Evolutionary conservation across 2,113 vertebrate species (phyloP).

Genomic region (Tursiops truncatus): DNA sequence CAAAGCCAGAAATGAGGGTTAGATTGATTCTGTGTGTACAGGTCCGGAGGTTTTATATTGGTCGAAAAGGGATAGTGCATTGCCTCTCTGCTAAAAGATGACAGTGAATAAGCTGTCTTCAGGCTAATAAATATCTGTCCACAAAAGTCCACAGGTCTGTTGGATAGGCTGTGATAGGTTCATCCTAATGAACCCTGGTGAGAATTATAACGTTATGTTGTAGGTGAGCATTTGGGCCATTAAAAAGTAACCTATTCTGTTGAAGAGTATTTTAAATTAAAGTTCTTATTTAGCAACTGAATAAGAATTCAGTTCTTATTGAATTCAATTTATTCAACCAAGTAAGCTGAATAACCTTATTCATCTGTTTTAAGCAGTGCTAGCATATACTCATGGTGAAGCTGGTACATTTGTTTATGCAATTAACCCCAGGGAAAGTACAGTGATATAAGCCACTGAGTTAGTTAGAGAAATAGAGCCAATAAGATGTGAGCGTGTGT

Average conservation of each 20-base stretch:
- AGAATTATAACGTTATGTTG: neutral
- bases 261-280: neutral
- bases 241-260: neutral
- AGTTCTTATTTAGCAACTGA: slow-evolving; percentile 10
- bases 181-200: neutral
- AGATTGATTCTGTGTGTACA: neutral
- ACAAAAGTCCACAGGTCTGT: neutral
- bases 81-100: neutral
- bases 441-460: neutral
- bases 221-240: neutral
- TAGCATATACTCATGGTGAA: neutral
- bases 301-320: neutral
- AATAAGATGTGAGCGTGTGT: neutral
- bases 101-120: neutral
- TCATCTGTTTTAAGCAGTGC: neutral
- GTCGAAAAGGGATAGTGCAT: neutral
- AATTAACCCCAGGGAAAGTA: neutral
- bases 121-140: neutral
- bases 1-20: neutral
- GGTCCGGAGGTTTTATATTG: neutral
- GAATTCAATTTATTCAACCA: neutral
- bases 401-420: neutral
- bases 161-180: neutral
- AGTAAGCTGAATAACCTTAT: neutral
- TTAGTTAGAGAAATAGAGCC: neutral